These are phyloP conservation scores for Babylonia areolata DNA, from an alignment of 1,140 invertebrate genomes.

Conservation along the genomic window DNA sequence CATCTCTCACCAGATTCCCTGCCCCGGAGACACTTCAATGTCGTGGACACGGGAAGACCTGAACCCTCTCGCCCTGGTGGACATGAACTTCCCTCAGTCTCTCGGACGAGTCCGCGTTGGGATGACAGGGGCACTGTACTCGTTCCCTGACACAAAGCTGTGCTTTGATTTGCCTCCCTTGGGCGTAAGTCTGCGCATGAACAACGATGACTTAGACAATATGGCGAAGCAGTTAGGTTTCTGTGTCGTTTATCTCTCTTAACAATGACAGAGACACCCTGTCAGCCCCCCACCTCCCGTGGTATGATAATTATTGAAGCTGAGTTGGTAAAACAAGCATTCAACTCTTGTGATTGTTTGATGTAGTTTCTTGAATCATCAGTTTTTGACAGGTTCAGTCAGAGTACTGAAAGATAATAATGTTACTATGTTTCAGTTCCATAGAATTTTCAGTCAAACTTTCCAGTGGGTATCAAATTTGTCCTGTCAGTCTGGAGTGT, in stretches of 20 bases:
- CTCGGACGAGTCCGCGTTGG: not conserved
- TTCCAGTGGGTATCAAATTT: no score
- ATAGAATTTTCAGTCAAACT: no score
- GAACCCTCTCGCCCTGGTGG: not conserved
- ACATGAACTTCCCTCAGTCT: not conserved
- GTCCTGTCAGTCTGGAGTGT: no score
- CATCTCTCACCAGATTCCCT: not conserved
- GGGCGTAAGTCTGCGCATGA: not conserved
- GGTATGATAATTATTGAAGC: no score
- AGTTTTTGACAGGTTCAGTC: no score
- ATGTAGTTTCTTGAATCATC: no score
- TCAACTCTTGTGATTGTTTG: no score
- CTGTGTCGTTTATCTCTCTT: not conserved
- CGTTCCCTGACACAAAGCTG: not conserved
- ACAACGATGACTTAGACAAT: not conserved
- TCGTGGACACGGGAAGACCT: conserved; percentile 18
- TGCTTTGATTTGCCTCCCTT: conserved; percentile 1
- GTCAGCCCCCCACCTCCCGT: no score
- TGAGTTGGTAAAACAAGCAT: no score
- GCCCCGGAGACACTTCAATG: not conserved
- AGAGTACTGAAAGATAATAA: no score
- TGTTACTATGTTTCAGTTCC: no score
- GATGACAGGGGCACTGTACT: not conserved
- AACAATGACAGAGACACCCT: no score
- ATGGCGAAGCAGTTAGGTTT: not conserved